These are phyloP conservation scores for Drosophila tani DNA, from an alignment of 1,140 invertebrate genomes.

Conservation along the genomic window DNA sequence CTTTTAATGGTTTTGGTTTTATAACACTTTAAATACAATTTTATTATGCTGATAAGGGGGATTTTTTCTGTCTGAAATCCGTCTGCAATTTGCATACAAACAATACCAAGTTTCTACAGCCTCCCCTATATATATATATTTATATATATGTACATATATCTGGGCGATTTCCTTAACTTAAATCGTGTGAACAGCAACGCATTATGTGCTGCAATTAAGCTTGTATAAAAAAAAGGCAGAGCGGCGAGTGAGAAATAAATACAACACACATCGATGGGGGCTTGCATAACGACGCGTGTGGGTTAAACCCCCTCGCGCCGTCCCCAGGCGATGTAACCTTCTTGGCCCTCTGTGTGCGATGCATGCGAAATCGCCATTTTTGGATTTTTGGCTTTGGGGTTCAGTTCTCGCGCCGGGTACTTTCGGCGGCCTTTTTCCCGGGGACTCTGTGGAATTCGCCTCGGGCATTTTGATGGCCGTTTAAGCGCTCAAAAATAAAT, in stretches of 20 bases:
- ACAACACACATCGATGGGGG: constrained; percentile 36
- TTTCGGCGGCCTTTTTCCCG: constrained; percentile 17
- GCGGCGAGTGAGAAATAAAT: constrained; percentile 6
- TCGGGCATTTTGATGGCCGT: constrained; percentile 68
- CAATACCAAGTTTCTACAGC: constrained; percentile 39
- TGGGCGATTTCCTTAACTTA: constrained; percentile 23
- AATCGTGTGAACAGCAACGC: constrained; percentile 44
- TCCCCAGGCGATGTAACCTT: constrained; percentile 63
- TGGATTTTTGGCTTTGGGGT: constrained; percentile 37
- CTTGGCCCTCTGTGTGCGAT: constrained; percentile 58
- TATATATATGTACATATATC: background rate
- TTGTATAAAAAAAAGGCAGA: constrained; percentile 13
- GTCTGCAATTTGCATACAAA: constrained; percentile 70
- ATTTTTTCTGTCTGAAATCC: constrained; percentile 27
- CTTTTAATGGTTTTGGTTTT: constrained; percentile 27
- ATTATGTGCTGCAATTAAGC: constrained; percentile 57
- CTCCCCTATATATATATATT: background rate
- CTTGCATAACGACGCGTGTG: constrained; percentile 63
- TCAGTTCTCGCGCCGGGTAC: constrained; percentile 48
- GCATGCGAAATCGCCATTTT: constrained; percentile 69
- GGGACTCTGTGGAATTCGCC: constrained; percentile 17
- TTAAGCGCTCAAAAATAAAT: constrained; percentile 24
- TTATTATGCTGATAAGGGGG: constrained; percentile 64
- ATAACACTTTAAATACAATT: constrained; percentile 56
- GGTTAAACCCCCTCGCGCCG: constrained; percentile 10